Base-by-base conservation (phyloP, 2,797 vertebrate genomes). In the Masticophis lateralis region DNA sequence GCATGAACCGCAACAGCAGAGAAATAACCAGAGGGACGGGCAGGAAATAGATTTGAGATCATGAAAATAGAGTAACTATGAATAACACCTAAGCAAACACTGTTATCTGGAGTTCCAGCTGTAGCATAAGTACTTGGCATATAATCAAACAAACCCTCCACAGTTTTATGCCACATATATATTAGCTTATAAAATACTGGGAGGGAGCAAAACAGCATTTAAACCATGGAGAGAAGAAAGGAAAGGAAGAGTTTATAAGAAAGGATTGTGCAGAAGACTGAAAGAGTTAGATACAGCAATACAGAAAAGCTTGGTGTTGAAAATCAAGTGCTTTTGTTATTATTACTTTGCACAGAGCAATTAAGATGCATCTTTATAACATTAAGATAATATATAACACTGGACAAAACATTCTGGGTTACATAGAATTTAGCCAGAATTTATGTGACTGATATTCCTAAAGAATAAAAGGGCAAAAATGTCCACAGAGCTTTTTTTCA, bases 141-240 rank as follows among this genome's bases (percentile, higher is more conserved):
- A 88, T 90, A 92, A 93, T 93, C 4, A 92, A 90, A 43, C 92
- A 95, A 95, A 95, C 94, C 32, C 1, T 63, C 88, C 55, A 60
- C 10, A 9, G 87, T 87, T 59, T 32, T 69, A 28, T 90, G 90
- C 25, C 92, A 63, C 63, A 32, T 74, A 43, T 43, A 27, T 90
- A 56, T 59, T 91, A 6, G n/a, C 27, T 53, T 6, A 61, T 91
- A 87, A 90, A 91, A 55, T 90, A n/a, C 13, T 53, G 69, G 32
- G 59, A 18, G 25, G 13, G 27, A 47, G 59, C 37, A 89, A 66
- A 87, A 37, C 14, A 22, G 13, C 16, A 89, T 86, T 91, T 66
- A 20, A 6, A 86, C 28, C 16, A 90, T 61, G 87, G 16, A 37
- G 56, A 14, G 51, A 47, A 18, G 32, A 22, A 47, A 90, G 11